A percentile compares a stretch with the other conserved stretches of the same genome.
Conservation (phyloP, 2,797 vertebrate genomes). For the Diglossa cyanea region DNA sequence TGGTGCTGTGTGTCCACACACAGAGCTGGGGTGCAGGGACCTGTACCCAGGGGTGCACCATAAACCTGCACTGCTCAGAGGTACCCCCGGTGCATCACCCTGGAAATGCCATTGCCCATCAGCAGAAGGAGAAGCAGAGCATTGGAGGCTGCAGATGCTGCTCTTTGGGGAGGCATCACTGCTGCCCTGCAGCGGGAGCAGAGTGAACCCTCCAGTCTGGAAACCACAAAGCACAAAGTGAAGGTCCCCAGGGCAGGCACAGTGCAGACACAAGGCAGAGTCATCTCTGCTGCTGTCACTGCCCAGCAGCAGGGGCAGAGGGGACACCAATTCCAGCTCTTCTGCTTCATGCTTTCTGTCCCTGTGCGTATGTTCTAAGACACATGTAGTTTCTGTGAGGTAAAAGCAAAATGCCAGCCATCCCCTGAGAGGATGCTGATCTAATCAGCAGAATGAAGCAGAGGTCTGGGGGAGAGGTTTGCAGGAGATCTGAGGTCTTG, state of each 20-base stretch:
- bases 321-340: not conserved
- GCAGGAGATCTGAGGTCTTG: not conserved
- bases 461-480: not conserved
- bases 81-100: not conserved
- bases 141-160: not conserved
- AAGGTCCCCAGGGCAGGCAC: not conserved
- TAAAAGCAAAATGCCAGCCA: not conserved
- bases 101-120: not conserved
- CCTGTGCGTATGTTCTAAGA: not conserved
- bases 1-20: not conserved
- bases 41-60: not conserved
- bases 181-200: not conserved
- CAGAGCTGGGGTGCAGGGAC: not conserved
- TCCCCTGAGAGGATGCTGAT: not conserved
- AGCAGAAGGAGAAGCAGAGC: not conserved
- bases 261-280: not conserved
- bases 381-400: not conserved
- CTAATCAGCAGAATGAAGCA: not conserved
- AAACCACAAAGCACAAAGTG: not conserved
- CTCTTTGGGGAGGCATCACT: not conserved
- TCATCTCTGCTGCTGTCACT: not conserved
- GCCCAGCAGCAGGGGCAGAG: not conserved
- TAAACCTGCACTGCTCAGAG: not conserved
- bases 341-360: not conserved
- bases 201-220: accelerated